Percentiles rank a stretch among this genome's conserved stretches.
Conservation (phyloP, 1,140 invertebrate genomes). For the Metaphire vulgaris region DNA sequence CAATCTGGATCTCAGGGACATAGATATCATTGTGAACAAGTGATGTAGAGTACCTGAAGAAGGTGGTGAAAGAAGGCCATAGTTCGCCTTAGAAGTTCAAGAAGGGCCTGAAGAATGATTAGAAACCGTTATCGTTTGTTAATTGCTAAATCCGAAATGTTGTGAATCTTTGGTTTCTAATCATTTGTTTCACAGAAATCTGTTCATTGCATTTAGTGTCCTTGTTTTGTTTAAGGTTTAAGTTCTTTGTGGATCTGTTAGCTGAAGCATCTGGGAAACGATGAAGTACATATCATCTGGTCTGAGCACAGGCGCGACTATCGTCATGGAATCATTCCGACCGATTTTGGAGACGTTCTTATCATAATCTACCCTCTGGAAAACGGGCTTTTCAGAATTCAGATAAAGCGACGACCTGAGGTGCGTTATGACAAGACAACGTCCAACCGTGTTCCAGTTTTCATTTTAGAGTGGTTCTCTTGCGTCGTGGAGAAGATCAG, state of each 20-base stretch:
- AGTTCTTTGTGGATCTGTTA: slow-evolving; percentile 53
- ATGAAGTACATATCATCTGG: slow-evolving; percentile 99
- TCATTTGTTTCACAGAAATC: slow-evolving; percentile 12
- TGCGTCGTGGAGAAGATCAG: no score
- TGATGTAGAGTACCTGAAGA: slow-evolving; percentile 18
- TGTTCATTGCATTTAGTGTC: slow-evolving; percentile 9
- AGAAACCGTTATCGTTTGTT: no score
- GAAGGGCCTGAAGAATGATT: no score
- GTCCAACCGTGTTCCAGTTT: no score
- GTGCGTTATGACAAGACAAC: no score
- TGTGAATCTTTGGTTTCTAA: slow-evolving; percentile 5
- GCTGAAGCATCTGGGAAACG: slow-evolving; percentile 93
- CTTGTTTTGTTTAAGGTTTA: slow-evolving; percentile 37
- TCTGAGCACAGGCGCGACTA: slow-evolving; percentile 93
- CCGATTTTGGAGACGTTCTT: slow-evolving; percentile 97
- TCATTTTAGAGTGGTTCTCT: no score
- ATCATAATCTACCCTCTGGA: slow-evolving; percentile 87
- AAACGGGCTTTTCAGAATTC: slow-evolving; percentile 72
- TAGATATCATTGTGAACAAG: no score
- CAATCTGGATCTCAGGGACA: no score
- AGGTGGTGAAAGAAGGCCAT: slow-evolving; percentile 13
- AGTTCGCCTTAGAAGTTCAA: no score
- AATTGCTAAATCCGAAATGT: no score
- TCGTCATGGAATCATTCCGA: slow-evolving; percentile 91
- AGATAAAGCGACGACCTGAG: slow-evolving; percentile 75